Percentiles rank a stretch among this genome's conserved stretches.
Conservation (phyloP, 2,113 vertebrate species). For the Promerops cafer region DNA sequence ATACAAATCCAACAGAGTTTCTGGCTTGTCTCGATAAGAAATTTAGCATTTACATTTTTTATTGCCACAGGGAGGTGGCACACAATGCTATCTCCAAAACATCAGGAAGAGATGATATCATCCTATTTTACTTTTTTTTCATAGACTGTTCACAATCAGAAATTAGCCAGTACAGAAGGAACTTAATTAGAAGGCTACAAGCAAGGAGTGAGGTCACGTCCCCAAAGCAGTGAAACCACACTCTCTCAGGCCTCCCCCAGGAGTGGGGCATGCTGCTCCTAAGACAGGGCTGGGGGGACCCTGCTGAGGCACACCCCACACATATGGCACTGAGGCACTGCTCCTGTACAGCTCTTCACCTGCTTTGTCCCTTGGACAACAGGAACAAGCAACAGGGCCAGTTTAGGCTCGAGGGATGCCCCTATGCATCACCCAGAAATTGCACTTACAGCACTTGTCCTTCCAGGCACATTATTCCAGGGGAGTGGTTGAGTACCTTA, state of each 20-base stretch:
- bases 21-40: slow-evolving; percentile 1
- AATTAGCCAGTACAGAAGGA: neutral
- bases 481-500: neutral
- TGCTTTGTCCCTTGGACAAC: neutral
- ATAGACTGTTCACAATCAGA: neutral
- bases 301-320: fast-evolving
- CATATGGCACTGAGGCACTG: neutral
- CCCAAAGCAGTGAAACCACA: neutral
- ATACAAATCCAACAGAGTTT: neutral
- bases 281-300: fast-evolving
- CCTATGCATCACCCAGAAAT: neutral
- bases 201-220: neutral
- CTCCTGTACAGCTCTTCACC: neutral
- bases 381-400: neutral
- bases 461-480: neutral
- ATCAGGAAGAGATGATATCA: slow-evolving; percentile 33
- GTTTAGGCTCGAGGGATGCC: neutral
- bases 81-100: slow-evolving; percentile 14
- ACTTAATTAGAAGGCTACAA: neutral
- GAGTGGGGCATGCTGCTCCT: neutral
- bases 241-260: neutral
- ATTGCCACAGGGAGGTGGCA: neutral
- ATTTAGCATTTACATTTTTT: slow-evolving; percentile 16
- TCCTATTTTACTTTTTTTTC: neutral
- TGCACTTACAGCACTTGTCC: fast-evolving